Conservation (phyloP, 2,888 invertebrate species). For the Nomada goodeniana region DNA sequence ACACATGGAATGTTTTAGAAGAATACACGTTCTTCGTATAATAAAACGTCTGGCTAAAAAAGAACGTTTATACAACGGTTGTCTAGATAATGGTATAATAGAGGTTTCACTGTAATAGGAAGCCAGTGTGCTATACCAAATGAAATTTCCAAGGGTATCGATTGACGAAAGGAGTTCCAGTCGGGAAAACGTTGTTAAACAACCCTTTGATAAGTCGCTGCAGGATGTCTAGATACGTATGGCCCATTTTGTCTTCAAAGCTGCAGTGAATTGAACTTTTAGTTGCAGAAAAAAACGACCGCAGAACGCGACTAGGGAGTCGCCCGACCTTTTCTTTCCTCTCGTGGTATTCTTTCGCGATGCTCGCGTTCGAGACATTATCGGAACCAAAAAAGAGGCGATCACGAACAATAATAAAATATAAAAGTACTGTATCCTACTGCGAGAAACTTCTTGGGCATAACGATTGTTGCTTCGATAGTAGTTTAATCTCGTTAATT, state of each 20-base stretch:
- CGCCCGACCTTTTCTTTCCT: background rate
- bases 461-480: too few relatives aligned
- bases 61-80: too few relatives aligned
- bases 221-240: constrained; percentile 42
- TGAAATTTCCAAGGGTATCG: constrained; percentile 17
- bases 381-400: too few relatives aligned
- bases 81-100: too few relatives aligned
- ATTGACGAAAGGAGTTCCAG: background rate
- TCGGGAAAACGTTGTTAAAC: constrained; percentile 18
- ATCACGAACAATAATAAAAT: too few relatives aligned
- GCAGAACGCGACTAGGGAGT: background rate
- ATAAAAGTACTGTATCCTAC: too few relatives aligned
- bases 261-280: constrained; percentile 46
- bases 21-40: too few relatives aligned
- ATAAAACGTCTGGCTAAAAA: too few relatives aligned
- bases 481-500: too few relatives aligned
- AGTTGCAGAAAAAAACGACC: constrained; percentile 11
- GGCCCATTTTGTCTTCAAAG: constrained; percentile 35
- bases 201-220: constrained; percentile 35
- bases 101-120: background rate
- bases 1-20: too few relatives aligned
- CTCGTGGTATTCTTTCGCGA: background rate
- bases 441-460: too few relatives aligned
- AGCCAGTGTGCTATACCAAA: background rate
- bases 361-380: background rate